phyloP scores from a whole-genome alignment of 2,113 vertebrate species.

The Burhinus oedicnemus region DNA sequence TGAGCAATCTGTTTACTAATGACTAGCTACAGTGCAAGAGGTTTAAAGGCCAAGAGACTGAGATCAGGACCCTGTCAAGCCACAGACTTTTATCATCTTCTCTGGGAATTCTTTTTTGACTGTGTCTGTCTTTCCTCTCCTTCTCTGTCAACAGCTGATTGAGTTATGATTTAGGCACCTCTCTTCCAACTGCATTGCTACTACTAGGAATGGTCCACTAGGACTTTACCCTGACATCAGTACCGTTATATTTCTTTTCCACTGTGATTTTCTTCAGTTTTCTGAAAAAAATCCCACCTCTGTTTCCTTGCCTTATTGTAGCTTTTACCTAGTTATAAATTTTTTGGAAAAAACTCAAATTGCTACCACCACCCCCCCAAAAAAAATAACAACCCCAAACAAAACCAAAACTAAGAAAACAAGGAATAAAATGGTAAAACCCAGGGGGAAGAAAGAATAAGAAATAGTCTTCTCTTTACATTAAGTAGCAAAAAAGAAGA shows the following conservation, averaged over 20 bases:
- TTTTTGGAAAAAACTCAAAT: background rate
- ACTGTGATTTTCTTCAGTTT: background rate
- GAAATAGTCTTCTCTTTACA: background rate
- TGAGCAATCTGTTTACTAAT: constrained; percentile 20
- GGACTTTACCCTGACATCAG: background rate
- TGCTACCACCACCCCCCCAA: background rate
- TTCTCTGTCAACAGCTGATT: background rate
- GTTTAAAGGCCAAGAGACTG: background rate
- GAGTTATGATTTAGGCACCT: background rate
- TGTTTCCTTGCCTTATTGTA: background rate
- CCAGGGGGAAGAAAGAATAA: background rate
- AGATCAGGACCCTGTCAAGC: background rate
- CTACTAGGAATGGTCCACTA: background rate
- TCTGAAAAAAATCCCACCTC: background rate
- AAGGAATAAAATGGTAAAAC: background rate
- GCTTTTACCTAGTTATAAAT: background rate
- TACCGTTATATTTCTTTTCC: background rate
- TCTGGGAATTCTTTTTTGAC: background rate
- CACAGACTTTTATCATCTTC: constrained; percentile 8
- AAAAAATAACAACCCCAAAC: background rate
- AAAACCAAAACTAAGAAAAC: background rate
- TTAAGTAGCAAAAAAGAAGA: background rate
- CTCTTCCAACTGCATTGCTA: background rate
- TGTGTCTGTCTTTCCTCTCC: background rate
- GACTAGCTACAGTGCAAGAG: background rate